Conservation (phyloP, 2,797 vertebrate genomes). For the Melanotaenia nigrans region DNA sequence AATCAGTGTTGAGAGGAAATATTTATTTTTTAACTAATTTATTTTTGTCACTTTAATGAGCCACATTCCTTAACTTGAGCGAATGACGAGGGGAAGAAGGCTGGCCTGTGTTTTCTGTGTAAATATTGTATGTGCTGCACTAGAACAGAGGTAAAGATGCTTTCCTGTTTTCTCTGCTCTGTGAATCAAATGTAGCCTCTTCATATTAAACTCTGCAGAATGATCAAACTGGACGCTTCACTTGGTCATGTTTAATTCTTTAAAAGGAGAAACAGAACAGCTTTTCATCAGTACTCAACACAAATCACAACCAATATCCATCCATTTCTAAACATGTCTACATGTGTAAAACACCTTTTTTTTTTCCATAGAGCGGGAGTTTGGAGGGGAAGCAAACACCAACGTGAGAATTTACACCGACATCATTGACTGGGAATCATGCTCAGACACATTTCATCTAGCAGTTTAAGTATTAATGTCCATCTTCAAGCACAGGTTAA, state of each 20-base stretch:
- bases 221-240: constrained; percentile 5
- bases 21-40: constrained; percentile 80
- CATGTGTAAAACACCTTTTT: constrained; percentile 39
- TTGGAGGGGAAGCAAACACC: constrained; percentile 47
- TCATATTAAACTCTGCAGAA: constrained; percentile 29
- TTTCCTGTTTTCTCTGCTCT: background rate
- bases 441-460: constrained; percentile 71
- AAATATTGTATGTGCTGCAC: constrained; percentile 51
- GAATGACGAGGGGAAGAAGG: background rate
- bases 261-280: constrained; percentile 56
- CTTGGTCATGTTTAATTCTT: constrained; percentile 67
- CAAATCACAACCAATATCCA: constrained; percentile 63
- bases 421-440: constrained; percentile 65
- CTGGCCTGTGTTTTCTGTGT: constrained; percentile 17
- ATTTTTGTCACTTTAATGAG: constrained; percentile 79
- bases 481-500: constrained; percentile 62
- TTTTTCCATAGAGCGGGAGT: constrained; percentile 28
- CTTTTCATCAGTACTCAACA: constrained; percentile 59
- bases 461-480: constrained; percentile 53
- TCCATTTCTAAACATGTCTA: constrained; percentile 60
- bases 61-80: constrained; percentile 56
- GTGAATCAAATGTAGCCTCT: constrained; percentile 66
- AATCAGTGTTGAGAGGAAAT: constrained; percentile 53
- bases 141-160: constrained; percentile 18
- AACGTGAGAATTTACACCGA: constrained; percentile 69